Base-by-base conservation (phyloP, 1,140 invertebrate genomes). In the Drosophila kurseongensis region DNA sequence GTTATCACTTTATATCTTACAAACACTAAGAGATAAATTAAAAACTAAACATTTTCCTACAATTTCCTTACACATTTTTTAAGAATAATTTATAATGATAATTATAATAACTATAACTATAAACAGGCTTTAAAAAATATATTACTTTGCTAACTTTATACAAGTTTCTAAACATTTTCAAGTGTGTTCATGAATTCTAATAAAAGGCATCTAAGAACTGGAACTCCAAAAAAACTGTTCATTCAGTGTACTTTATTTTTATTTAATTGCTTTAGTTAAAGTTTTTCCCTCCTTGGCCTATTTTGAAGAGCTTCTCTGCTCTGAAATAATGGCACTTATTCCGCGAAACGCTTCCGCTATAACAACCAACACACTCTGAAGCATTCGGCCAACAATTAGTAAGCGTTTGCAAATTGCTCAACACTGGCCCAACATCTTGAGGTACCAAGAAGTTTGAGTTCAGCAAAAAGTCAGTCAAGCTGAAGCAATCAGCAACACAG, bases 361-460 rank as follows among this genome's bases (percentile, higher is more conserved):
- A 57, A 18, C 66, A 35, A 42, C 12, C 65, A 48, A 47, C 59
- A 62, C 38, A 42, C 63, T 27, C 66, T 35, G 32, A 58, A 44
- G 61, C 36, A 40, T 27, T 75, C 52, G 52, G 60, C 44, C 73
- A 79, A 73, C 75, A 67, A 79, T 79, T 75, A 76, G 74, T 60
- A 68, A 58, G 38, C 51, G 45, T 47, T 63, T 71, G 61, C 23
- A 56, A 71, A 59, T 57, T 57, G 60, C 59, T 65, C 62, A 63
- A 73, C 50, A 55, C 44, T 54, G 73, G 54, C 27, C n/a, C 36
- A 54, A 47, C 48, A 75, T 68, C 57, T 61, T 51, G 57, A 84
- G 80, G 66, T 77, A 80, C 57, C 51, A 73, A 71, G 68, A 83
- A 84, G 75, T 78, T 79, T 68, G 38, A 52, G 65, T 44, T 69